Percentiles rank a stretch among this genome's conserved stretches.
Evolutionary conservation across 2,888 invertebrate species (phyloP).

Genomic region (Opisthograptis luteolata): DNA sequence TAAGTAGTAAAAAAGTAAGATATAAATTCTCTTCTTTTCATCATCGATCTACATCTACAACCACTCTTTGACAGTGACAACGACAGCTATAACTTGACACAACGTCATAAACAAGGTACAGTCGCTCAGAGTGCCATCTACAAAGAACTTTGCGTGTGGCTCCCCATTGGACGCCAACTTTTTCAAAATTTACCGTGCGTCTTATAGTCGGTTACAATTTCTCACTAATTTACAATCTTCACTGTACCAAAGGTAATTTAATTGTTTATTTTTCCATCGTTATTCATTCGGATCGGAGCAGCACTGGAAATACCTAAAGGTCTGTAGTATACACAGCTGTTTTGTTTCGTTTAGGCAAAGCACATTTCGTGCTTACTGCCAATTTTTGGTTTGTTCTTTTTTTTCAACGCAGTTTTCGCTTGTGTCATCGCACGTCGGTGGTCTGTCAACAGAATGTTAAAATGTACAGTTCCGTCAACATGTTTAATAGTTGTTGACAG

Average conservation of each 20-base stretch:
- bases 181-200: neutral
- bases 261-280: constrained; percentile 63
- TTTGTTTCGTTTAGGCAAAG: constrained; percentile 22
- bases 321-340: constrained; percentile 81
- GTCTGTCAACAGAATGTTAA: constrained; percentile 20
- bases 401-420: constrained; percentile 11
- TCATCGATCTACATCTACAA: too few species aligned
- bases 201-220: neutral
- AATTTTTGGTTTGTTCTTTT: constrained; percentile 10
- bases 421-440: constrained; percentile 20
- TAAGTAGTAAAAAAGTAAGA: too few species aligned
- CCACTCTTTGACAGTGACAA: too few species aligned
- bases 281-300: constrained; percentile 78
- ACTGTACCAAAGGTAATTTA: constrained; percentile 33
- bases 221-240: constrained; percentile 12
- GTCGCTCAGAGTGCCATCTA: too few species aligned
- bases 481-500: constrained; percentile 17
- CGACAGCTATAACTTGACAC: neutral
- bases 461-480: constrained; percentile 15
- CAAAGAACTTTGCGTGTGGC: too few species aligned
- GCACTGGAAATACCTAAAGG: constrained; percentile 94
- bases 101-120: too few species aligned
- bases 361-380: constrained; percentile 13
- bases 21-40: too few species aligned
- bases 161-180: too few species aligned